Percentiles rank a stretch among this genome's conserved stretches.
phyloP scores from a whole-genome alignment of 2,888 invertebrate species.

The Sylvicola cinctus region DNA sequence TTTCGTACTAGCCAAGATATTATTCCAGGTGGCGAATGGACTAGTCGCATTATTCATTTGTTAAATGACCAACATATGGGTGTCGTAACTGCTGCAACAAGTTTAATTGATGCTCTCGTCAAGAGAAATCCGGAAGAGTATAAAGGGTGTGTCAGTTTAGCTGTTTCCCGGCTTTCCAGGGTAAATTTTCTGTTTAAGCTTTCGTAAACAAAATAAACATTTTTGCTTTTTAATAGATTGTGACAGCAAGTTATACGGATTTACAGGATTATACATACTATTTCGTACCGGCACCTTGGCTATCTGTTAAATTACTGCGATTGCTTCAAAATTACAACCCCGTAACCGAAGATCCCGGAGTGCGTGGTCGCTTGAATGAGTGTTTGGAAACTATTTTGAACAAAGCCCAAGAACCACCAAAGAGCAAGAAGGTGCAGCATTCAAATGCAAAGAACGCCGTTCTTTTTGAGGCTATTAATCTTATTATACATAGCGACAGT shows the following conservation, averaged over 20 bases:
- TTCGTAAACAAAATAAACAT: constrained; percentile 1
- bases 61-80: constrained; percentile 99
- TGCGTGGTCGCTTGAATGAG: constrained; percentile 87
- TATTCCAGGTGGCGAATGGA: constrained; percentile 96
- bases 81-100: constrained; percentile 96
- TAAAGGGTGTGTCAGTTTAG: constrained; percentile 94
- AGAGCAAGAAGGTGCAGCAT: constrained; percentile 99
- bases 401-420: constrained; percentile 98
- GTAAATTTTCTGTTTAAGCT: constrained; percentile 25
- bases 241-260: constrained; percentile 97
- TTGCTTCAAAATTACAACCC: constrained; percentile 97
- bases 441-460: constrained; percentile 99
- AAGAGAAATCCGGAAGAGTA: constrained; percentile 99
- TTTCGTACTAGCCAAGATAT: constrained; percentile 92
- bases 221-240: constrained; percentile 40
- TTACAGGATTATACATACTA: constrained; percentile 99
- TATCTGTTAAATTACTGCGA: constrained; percentile 90
- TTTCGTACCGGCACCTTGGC: constrained; percentile 99
- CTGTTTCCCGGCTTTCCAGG: constrained; percentile 89
- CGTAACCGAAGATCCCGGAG: constrained; percentile 89
- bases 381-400: constrained; percentile 95
- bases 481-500: constrained; percentile 98
- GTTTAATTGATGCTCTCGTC: constrained; percentile 92
- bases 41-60: constrained; percentile 93
- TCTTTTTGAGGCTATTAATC: constrained; percentile 96